Evolutionary conservation across 2,888 invertebrate species (phyloP).

Genomic region (Amblyteles armatorius): DNA sequence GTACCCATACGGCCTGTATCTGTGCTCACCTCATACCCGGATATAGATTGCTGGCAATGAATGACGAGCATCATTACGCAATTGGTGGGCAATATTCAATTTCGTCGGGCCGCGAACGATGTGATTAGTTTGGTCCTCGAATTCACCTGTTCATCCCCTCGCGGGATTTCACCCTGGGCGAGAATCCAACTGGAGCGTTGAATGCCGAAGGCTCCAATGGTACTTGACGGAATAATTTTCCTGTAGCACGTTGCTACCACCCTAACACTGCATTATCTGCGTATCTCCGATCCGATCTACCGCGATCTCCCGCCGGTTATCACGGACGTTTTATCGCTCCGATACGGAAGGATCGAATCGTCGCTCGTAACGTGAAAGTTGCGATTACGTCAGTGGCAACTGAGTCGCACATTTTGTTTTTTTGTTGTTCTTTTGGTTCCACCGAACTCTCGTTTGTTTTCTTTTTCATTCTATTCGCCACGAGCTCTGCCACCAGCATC

Average conservation of each 20-base stretch:
- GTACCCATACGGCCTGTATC: neutral
- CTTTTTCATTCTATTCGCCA: neutral
- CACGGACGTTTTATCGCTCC: constrained; percentile 45
- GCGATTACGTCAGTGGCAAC: too few species aligned
- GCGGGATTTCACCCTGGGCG: constrained; percentile 18
- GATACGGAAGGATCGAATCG: constrained; percentile 1
- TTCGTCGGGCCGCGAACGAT: constrained; percentile 61
- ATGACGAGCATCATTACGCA: constrained; percentile 74
- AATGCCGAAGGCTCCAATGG: constrained; percentile 39
- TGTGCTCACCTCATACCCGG: neutral
- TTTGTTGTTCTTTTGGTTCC: constrained; percentile 23
- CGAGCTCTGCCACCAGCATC: constrained; percentile 40
- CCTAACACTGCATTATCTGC: constrained; percentile 40
- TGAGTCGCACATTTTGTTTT: constrained; percentile 23
- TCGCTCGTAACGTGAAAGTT: neutral
- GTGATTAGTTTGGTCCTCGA: constrained; percentile 43
- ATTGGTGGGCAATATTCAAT: constrained; percentile 78
- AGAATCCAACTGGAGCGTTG: constrained; percentile 27
- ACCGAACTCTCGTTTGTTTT: constrained; percentile 32
- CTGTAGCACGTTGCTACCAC: constrained; percentile 20
- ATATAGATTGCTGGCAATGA: constrained; percentile 68
- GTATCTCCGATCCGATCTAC: constrained; percentile 37
- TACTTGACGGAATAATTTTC: constrained; percentile 51
- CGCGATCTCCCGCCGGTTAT: neutral
- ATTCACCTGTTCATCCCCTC: constrained; percentile 15